Evolutionary conservation across 1,140 invertebrate genomes (phyloP).

Genomic region (Aphelinus atriplicis): DNA sequence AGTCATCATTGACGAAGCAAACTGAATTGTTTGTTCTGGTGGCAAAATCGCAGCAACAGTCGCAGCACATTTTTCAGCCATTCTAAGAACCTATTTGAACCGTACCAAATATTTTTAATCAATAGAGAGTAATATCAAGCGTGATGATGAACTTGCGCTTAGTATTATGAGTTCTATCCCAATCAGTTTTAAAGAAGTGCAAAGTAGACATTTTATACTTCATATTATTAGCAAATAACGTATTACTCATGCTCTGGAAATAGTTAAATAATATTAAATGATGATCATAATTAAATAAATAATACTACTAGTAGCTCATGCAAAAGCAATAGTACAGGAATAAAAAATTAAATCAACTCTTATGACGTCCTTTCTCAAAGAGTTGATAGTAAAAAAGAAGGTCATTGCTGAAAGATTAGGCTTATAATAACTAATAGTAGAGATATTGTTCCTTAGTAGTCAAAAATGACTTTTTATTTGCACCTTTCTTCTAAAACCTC

Average conservation of each 20-base stretch:
- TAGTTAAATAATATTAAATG: neutral
- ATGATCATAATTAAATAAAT: too few relatives aligned
- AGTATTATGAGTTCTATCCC: slow-evolving; percentile 3
- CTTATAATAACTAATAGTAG: slow-evolving; percentile 17
- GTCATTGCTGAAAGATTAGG: neutral
- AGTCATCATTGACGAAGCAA: slow-evolving; percentile 83
- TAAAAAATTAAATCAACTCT: neutral
- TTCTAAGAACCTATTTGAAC: slow-evolving; percentile 63
- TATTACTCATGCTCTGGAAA: neutral
- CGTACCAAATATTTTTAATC: too few relatives aligned
- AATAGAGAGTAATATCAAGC: too few relatives aligned
- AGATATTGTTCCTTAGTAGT: neutral
- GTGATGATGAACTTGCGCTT: too few relatives aligned
- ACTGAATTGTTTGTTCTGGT: slow-evolving; percentile 73
- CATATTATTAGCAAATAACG: neutral
- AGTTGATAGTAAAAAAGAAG: neutral
- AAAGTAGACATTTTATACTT: neutral
- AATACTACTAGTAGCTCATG: neutral
- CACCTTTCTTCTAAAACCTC: slow-evolving; percentile 7
- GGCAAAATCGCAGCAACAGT: slow-evolving; percentile 80
- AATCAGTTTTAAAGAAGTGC: neutral
- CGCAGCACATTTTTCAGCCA: slow-evolving; percentile 74
- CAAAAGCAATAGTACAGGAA: neutral
- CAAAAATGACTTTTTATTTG: neutral
- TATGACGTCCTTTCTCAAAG: too few relatives aligned